phyloP scores from a whole-genome alignment of 2,797 vertebrate genomes.

The Mallotus villosus region DNA sequence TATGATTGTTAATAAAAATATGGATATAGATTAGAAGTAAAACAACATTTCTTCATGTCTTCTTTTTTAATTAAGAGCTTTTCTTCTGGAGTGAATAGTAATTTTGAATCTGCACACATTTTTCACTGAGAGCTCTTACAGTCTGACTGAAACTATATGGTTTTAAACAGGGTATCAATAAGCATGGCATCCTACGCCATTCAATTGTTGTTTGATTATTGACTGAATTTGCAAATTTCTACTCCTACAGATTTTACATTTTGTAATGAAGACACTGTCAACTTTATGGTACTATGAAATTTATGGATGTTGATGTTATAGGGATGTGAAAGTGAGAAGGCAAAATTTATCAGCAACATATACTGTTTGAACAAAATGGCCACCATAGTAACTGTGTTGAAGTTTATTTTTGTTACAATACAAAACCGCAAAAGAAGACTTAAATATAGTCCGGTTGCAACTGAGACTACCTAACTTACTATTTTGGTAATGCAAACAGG shows the following conservation, averaged over 20 bases:
- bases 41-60: conserved; percentile 64
- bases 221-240: conserved; percentile 73
- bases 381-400: conserved; percentile 79
- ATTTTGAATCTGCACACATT: conserved; percentile 66
- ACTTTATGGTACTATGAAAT: conserved; percentile 83
- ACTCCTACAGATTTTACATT: conserved; percentile 83
- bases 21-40: conserved; percentile 75
- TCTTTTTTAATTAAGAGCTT: conserved; percentile 58
- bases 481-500: neutral
- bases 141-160: conserved; percentile 71
- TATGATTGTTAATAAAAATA: conserved; percentile 83
- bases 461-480: conserved; percentile 80
- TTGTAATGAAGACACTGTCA: conserved; percentile 79
- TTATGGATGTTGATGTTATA: conserved; percentile 74
- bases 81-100: conserved; percentile 46
- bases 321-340: conserved; percentile 48
- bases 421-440: conserved; percentile 65
- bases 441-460: conserved; percentile 61
- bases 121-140: conserved; percentile 80
- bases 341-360: conserved; percentile 33
- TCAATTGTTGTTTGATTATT: conserved; percentile 80
- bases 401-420: conserved; percentile 72
- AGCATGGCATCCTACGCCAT: conserved; percentile 78
- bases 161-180: conserved; percentile 95
- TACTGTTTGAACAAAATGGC: conserved; percentile 85